Evolutionary conservation across 2,797 vertebrate genomes (phyloP), one percentile per base, ranked within the genome.

Genomic region (Trematomus bernacchii): DNA sequence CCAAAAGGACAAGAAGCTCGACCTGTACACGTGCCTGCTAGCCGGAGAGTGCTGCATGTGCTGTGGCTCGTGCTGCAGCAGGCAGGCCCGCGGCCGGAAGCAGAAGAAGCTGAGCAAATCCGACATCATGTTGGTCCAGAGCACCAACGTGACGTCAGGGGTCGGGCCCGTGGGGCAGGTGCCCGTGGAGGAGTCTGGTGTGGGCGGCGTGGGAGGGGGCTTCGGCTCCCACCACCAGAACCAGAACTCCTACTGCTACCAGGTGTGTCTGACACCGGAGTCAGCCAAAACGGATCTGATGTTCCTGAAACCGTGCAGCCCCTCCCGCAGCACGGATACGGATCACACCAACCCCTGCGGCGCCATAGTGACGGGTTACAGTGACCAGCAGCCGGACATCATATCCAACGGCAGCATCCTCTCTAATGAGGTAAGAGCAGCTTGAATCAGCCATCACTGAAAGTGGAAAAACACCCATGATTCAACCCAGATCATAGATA

Each of bases 61-160:
- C 87, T 97, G 97, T 84, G 92, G 96, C 85, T 94, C 96, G 33
- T 97, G 97, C 55, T 98, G 97, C 52, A 95, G 97, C 85, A 93
- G 97, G 19, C 96, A 97, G 80, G 96, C 96, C 63, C 94, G 97
- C 57, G 95, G 95, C 71, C 87, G 97, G 87, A 86, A 97, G 82
- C 97, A 98, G 93, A 99, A 99, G 91, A 99, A 99, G 85, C 96
- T 99, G 86, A 99, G 97, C 74, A 99, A 99, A 85, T 98, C 98
- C n/a, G 98, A 99, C 94, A 99, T 99, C 86, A 99, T 99, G 97
- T 90, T 99, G 70, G 98, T 99, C 43, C 98, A 98, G 92, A 99
- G 97, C 93, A 95, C 96, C 83, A 96, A 96, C 63, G 96, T 96
- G 40, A 94, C 96, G 66, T 89, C 93, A 43, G 93, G 93, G 66